Evolutionary conservation across 2,888 invertebrate genomes (phyloP).

Genomic region (Apodemia zela): DNA sequence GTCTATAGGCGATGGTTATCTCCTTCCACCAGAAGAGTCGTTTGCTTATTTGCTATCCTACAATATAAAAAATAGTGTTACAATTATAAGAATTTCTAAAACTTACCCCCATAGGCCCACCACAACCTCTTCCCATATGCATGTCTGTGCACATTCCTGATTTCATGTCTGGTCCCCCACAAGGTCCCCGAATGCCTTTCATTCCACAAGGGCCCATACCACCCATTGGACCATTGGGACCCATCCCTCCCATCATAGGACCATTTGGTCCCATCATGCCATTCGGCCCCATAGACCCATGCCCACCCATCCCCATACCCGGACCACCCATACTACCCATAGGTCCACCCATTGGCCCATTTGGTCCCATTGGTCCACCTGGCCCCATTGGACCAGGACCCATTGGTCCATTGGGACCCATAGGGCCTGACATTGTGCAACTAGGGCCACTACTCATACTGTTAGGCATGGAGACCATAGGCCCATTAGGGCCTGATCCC

Average conservation of each 20-base stretch:
- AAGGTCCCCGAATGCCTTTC: slow-evolving; percentile 70
- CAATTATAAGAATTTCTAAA: slow-evolving; percentile 11
- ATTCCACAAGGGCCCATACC: slow-evolving; percentile 77
- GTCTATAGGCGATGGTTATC: not conserved
- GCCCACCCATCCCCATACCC: slow-evolving; percentile 58
- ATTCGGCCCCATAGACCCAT: slow-evolving; percentile 60
- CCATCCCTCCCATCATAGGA: slow-evolving; percentile 68
- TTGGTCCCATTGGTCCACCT: slow-evolving; percentile 62
- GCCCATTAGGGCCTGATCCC: slow-evolving; percentile 66
- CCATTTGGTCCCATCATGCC: slow-evolving; percentile 71
- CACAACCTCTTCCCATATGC: slow-evolving; percentile 76
- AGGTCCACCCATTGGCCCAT: slow-evolving; percentile 56
- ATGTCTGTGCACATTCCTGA: slow-evolving; percentile 74
- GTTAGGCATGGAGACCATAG: slow-evolving; percentile 71
- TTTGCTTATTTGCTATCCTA: not conserved
- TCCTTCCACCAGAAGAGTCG: not conserved
- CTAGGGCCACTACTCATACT: slow-evolving; percentile 68
- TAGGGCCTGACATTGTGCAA: slow-evolving; percentile 72
- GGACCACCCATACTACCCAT: slow-evolving; percentile 61
- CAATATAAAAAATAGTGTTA: not conserved
- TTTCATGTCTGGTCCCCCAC: slow-evolving; percentile 77
- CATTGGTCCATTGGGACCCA: slow-evolving; percentile 57
- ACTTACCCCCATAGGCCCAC: slow-evolving; percentile 77
- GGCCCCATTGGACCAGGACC: slow-evolving; percentile 48
- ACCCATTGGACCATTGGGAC: slow-evolving; percentile 73